Evolutionary conservation across 1,140 invertebrate species (phyloP), one percentile per base, ranked within the genome.

Genomic region (Mizuhopecten yessoensis): DNA sequence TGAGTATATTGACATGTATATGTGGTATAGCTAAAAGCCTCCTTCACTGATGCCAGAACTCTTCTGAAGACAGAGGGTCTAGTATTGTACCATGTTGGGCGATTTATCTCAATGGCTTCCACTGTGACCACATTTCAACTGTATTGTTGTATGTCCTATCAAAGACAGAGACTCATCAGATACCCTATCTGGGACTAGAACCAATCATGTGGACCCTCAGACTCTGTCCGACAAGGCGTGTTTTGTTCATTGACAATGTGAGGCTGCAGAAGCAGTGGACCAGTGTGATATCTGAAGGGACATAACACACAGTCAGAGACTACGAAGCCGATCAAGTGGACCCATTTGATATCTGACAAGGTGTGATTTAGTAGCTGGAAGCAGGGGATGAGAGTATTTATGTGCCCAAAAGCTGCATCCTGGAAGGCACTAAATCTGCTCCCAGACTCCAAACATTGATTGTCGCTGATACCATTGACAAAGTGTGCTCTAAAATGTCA

Each of bases 381-480:
- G 23, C 9, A 29, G 57, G 57, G 57, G 57, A 29, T 29, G 57
- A 75, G 23, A 75, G 57, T 29, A n/a, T 75, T 29, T 29, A 7
- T 29, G 57, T n/a, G 9, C n/a, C 17, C 42, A 1, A 7, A 17
- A 13, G 57, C 57, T 75, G 1, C 3, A 29, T 7, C n/a, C 57
- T 75, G 57, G n/a, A 2, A 29, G 20, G 57, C 57, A 3, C 11
- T 75, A 75, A 75, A 29, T 29, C 57, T 75, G n/a, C 57, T 11
- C n/a, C n/a, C 57, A 75, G 57, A 75, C 57, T 29, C n/a, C 23
- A 57, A 57, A 7, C 57, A 75, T 75, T 75, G 57, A 75, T 75
- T 75, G 29, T n/a, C 11, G 57, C 2, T 1, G n/a, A 75, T 29
- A 75, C 57, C 1, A 29, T 75, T 75, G 57, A 75, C n/a, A 11